These are phyloP conservation scores for Polypedilum pembai DNA, from an alignment of 1,140 invertebrate species.

Conservation along the genomic window DNA sequence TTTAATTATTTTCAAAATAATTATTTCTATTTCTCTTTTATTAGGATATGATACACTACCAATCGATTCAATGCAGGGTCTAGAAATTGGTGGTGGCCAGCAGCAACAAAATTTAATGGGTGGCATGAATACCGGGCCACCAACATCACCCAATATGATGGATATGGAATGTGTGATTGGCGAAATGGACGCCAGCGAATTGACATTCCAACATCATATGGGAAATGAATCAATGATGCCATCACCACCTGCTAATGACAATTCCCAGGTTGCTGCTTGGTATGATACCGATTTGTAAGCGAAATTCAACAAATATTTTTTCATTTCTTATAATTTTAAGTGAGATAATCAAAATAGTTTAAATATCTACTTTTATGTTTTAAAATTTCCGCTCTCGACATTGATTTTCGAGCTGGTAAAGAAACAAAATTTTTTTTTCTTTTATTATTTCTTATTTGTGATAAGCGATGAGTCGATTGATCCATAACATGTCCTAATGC, in stretches of 20 bases:
- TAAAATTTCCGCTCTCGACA: background rate
- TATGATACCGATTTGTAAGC: conserved; percentile 89
- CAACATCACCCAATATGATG: conserved; percentile 42
- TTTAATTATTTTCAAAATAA: background rate
- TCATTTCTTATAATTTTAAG: conserved; percentile 14
- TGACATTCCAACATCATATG: conserved; percentile 61
- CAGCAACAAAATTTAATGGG: conserved; percentile 43
- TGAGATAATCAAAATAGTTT: conserved; percentile 8
- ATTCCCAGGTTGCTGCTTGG: conserved; percentile 86
- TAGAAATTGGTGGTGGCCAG: conserved; percentile 71
- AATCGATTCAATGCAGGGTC: conserved; percentile 91
- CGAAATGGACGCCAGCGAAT: conserved; percentile 60
- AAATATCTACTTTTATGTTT: background rate
- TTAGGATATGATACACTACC: conserved; percentile 92
- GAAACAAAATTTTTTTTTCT: background rate
- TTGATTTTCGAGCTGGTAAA: background rate
- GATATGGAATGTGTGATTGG: conserved; percentile 80
- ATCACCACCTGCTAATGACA: conserved; percentile 80
- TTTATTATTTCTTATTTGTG: conserved; percentile 19
- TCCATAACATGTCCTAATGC: background rate
- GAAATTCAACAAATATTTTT: background rate
- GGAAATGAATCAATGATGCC: conserved; percentile 45
- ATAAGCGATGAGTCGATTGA: conserved; percentile 22
- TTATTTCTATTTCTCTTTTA: background rate
- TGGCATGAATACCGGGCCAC: conserved; percentile 58